Evolutionary conservation across 2,888 invertebrate species (phyloP), one percentile per base, ranked within the genome.

Genomic region (Campoletis raptor): DNA sequence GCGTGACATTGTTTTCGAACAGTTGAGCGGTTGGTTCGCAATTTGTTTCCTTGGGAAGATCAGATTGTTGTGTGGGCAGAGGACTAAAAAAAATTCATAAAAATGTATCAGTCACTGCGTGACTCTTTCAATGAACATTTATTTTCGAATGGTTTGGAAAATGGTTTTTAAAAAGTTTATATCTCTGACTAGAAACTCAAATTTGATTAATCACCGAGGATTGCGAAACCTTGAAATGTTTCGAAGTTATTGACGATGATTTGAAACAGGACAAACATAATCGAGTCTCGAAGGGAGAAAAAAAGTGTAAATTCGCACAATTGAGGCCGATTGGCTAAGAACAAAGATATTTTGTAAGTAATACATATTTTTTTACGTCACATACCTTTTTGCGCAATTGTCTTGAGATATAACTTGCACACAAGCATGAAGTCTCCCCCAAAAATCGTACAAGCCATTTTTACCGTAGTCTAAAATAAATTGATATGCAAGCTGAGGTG

Each of bases 381-480:
- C 15, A 24, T 78, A 89, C 89, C 83, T 86, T 37, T 82, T 61
- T 12, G 82, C 24, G 12, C 1, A 7, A 21, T 37, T 57, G 48
- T 85, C 76, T 6, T 79, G n/a, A 15, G 72, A 67, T n/a, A 85
- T 52, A 9, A 77, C 88, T 87, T 92, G 92, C 18, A 96, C 93
- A 0, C 97, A 96, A 86, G 95, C 94, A 52, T 95, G 94, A 37
- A 97, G 94, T 90, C 96, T 96, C 9, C 96, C 95, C 97, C 97
- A 98, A 94, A 97, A 97, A 93, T 97, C 96, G 91, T 95, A 96
- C 9, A 96, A 93, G 0, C 95, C 94, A 0, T 95, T 93, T 83
- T 95, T 94, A 24, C 95, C 94, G 90, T 96, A 96, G 90, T 96
- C 96, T 87, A 98, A 94, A 89, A 96, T 95, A 92, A 96, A 96